These are phyloP conservation scores for Colletes collaris DNA, from an alignment of 2,888 invertebrate genomes.

Conservation along the genomic window DNA sequence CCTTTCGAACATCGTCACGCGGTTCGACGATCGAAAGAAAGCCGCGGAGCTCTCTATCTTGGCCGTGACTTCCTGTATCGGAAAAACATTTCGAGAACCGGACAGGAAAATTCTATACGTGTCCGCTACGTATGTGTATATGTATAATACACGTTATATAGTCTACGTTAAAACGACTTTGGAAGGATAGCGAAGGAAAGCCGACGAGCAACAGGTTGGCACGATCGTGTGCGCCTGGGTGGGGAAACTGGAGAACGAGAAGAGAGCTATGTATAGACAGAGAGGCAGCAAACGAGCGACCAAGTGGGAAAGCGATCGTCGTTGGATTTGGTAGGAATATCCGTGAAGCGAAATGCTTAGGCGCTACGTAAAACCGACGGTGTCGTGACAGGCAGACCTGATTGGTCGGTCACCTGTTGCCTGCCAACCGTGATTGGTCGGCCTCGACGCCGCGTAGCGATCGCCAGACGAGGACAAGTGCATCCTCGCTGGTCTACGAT, in stretches of 20 bases:
- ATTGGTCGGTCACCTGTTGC: slow-evolving; percentile 82
- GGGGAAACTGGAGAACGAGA: slow-evolving; percentile 24
- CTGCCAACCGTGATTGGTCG: slow-evolving; percentile 72
- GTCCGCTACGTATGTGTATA: background rate
- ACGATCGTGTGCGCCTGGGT: background rate
- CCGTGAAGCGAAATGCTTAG: slow-evolving; percentile 57
- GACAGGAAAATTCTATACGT: slow-evolving; percentile 1
- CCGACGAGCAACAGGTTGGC: slow-evolving; percentile 42
- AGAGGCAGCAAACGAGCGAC: slow-evolving; percentile 44
- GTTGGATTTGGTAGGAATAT: slow-evolving; percentile 53
- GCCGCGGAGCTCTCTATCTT: background rate
- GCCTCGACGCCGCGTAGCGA: slow-evolving; percentile 70
- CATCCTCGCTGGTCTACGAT: slow-evolving; percentile 49
- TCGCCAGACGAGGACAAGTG: slow-evolving; percentile 56
- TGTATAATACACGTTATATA: background rate
- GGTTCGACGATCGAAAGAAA: background rate
- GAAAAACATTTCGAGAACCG: background rate
- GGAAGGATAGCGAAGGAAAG: slow-evolving; percentile 44
- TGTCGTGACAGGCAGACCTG: slow-evolving; percentile 36
- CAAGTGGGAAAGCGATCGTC: slow-evolving; percentile 47
- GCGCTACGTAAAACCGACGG: slow-evolving; percentile 52
- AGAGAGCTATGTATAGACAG: slow-evolving; percentile 25
- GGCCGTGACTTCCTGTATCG: background rate
- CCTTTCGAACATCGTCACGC: background rate
- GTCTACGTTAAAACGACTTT: slow-evolving; percentile 15